Evolutionary conservation across 53 echinoderm and acorn worm species (phyloP).

Genomic region (Zoroaster sp.): DNA sequence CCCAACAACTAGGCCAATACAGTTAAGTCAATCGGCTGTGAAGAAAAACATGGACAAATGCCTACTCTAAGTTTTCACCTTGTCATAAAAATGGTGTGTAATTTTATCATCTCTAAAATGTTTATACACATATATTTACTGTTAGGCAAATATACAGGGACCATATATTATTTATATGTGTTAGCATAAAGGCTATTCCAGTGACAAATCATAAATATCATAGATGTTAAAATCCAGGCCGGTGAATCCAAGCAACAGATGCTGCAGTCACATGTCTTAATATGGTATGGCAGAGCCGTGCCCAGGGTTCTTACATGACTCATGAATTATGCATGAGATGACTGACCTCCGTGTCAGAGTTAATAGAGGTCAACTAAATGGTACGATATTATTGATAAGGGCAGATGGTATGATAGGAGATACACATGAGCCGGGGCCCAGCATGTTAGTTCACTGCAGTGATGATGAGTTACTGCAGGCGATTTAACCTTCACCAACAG

Average conservation of each 20-base stretch:
- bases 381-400: background rate
- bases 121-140: background rate
- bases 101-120: background rate
- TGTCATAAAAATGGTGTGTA: no score
- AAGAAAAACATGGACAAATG: background rate
- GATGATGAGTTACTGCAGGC: no score
- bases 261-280: slow-evolving; percentile 47
- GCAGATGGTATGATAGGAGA: background rate
- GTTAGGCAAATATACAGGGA: background rate
- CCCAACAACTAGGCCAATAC: no score
- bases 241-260: background rate
- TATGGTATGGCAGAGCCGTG: slow-evolving; percentile 37
- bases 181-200: background rate
- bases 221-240: background rate
- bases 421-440: background rate
- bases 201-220: no score
- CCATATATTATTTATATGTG: background rate
- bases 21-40: no score
- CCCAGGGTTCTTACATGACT: background rate
- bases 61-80: background rate
- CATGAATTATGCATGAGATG: slow-evolving; percentile 53
- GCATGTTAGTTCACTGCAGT: no score
- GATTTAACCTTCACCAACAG: no score
- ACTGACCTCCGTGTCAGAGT: slow-evolving; percentile 5
- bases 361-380: background rate